phyloP scores from a whole-genome alignment of 2,113 vertebrate genomes.

The Laterallus jamaicensis region DNA sequence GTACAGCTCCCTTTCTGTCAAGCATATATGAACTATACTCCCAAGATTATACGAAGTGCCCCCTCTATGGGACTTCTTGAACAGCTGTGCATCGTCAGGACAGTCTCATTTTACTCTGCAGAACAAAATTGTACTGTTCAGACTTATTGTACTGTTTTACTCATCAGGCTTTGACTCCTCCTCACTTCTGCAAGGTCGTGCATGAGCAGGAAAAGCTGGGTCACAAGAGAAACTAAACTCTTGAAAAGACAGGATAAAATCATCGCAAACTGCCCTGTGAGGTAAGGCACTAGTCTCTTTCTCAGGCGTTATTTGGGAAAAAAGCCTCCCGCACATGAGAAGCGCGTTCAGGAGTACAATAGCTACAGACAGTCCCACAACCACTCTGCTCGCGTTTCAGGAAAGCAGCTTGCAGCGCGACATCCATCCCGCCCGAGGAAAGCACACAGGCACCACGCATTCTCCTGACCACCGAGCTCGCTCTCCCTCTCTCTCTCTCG shows the following conservation, averaged over 20 bases:
- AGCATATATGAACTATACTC: background rate
- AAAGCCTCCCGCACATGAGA: background rate
- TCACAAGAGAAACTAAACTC: background rate
- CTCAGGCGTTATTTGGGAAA: background rate
- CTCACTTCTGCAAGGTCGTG: background rate
- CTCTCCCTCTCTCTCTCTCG: background rate
- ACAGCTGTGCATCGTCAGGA: background rate
- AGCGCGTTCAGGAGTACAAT: background rate
- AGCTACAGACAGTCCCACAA: background rate
- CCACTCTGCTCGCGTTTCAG: background rate
- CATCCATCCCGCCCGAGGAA: background rate
- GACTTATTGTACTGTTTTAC: background rate
- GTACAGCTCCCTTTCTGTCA: background rate
- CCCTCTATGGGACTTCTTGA: slow-evolving; percentile 64
- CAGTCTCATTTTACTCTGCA: background rate
- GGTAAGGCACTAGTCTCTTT: background rate
- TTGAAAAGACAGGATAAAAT: background rate
- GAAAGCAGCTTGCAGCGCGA: background rate
- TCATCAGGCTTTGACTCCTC: background rate
- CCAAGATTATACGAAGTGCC: slow-evolving; percentile 52
- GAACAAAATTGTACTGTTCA: background rate
- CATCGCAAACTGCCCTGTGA: fast-evolving
- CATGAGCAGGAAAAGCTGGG: background rate
- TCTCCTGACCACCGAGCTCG: background rate
- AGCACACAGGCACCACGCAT: fast-evolving